Evolutionary conservation across 2,888 invertebrate genomes (phyloP), one percentile per base, ranked within the genome.

Genomic region (Masnerella sp.): DNA sequence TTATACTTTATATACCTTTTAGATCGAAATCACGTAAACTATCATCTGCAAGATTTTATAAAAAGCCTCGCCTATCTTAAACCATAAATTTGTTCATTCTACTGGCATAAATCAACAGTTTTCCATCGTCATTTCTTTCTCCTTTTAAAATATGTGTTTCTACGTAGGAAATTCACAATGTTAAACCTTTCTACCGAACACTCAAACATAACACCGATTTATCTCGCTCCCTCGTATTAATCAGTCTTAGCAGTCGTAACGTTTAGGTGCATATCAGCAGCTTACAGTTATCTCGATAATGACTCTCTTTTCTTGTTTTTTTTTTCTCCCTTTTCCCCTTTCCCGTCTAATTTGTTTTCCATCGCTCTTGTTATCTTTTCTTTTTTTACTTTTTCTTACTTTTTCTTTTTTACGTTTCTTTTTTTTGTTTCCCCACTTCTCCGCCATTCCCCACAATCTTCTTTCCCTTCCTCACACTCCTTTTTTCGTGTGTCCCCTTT

Each of bases 161-260:
- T 83, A 83, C 83, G 74, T 80, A 80, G 74, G 79, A 81, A 83
- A 84, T 84, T 78, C 85, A 83, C 81, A 81, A 83, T 82, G 79
- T 85, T 85, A 84, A 85, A 86, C 80, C 81, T 86, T 82, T 85
- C 85, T 86, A 86, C 83, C 80, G 81, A 83, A 86, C 85, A 87
- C 81, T 82, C 85, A 86, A 86, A 87, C 87, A 82, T 85, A 87
- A 87, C 87, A 87, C 83, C 82, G 78, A 86, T 83, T 85, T 79
- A 81, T 77, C 56, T 51, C 52, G 54, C 69, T 30, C 47, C 74
- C 58, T 64, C 71, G 12, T 72, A 75, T 73, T 77, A 76, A 69
- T 84, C 84, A 85, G 84, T 85, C 84, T 84, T 84, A 81, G 81
- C 83, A 82, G 68, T 82, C 78, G 76, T 79, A 80, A 80, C 80